A percentile compares a stretch with the other conserved stretches of the same genome.
Evolutionary conservation across 2,113 vertebrate species (phyloP).

Genomic region (Psilopsiagon aymara): DNA sequence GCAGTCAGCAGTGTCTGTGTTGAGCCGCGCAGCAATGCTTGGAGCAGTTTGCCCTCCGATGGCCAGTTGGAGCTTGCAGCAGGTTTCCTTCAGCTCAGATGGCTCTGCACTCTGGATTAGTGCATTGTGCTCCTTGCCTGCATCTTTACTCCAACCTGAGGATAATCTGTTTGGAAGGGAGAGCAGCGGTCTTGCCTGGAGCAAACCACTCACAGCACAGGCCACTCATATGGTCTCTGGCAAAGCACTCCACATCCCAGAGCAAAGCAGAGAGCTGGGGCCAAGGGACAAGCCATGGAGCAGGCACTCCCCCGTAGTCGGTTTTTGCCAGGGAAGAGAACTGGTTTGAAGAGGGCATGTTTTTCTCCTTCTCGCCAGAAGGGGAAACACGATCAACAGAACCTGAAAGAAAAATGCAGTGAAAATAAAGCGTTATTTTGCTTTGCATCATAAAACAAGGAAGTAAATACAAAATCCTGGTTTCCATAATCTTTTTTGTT

Average conservation of each 20-base stretch:
- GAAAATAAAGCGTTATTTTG: neutral
- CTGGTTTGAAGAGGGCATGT: neutral
- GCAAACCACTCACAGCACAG: accelerated
- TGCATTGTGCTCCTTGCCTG: neutral
- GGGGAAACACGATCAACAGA: neutral
- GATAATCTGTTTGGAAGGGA: neutral
- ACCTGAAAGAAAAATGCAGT: accelerated
- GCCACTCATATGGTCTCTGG: accelerated
- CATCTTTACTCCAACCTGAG: accelerated
- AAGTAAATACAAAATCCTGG: neutral
- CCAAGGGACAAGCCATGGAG: neutral
- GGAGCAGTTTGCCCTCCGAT: conserved; percentile 67
- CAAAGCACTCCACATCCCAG: neutral
- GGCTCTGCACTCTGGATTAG: neutral
- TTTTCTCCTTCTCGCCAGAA: neutral
- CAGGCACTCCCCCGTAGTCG: neutral
- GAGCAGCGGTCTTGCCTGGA: neutral
- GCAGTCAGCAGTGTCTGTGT: neutral
- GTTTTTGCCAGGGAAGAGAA: neutral
- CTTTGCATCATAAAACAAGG: neutral
- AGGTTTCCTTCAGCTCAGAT: neutral
- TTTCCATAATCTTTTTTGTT: neutral
- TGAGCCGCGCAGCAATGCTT: neutral
- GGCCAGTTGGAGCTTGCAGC: conserved; percentile 36
- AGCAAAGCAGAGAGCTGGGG: neutral